phyloP scores from a whole-genome alignment of 2,888 invertebrate species.

The Lissocephala sabroskyi region DNA sequence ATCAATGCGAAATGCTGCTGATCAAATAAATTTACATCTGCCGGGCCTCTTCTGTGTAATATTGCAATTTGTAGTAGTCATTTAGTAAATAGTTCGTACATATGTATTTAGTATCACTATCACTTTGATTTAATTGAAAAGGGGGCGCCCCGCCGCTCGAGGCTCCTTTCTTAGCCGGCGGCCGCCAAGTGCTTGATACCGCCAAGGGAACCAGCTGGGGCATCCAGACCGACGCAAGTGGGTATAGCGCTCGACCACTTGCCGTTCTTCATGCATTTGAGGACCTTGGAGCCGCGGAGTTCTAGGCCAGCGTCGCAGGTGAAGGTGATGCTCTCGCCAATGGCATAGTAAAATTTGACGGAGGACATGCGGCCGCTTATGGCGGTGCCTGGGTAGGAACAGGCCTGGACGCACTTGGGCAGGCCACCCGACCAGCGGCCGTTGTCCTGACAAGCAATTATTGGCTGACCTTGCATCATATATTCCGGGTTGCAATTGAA shows the following conservation, averaged over 20 bases:
- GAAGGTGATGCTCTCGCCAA: conserved; percentile 88
- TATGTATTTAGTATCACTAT: conserved; percentile 63
- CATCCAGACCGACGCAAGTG: conserved; percentile 75
- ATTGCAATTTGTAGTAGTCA: conserved; percentile 25
- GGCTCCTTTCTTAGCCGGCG: conserved; percentile 36
- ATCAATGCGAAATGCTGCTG: no score
- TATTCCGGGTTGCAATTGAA: conserved; percentile 91
- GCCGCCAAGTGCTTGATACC: conserved; percentile 40
- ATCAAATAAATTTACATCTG: no score
- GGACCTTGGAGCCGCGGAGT: conserved; percentile 83
- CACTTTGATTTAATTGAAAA: conserved; percentile 51
- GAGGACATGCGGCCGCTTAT: conserved; percentile 89
- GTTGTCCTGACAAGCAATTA: conserved; percentile 90
- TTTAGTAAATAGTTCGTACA: no score
- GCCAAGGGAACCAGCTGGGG: conserved; percentile 25
- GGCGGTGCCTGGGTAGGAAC: conserved; percentile 89
- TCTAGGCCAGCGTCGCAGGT: conserved; percentile 85
- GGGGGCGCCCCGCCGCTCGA: no score
- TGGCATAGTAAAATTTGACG: conserved; percentile 90
- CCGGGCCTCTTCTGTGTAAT: neutral
- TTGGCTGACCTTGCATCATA: conserved; percentile 92
- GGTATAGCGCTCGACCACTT: conserved; percentile 92
- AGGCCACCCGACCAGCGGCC: conserved; percentile 88
- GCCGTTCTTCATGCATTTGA: conserved; percentile 85
- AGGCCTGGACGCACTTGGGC: conserved; percentile 90